Evolutionary conservation across 2,113 vertebrate species (phyloP), one percentile per base, ranked within the genome.

Genomic region (Tachuris rubrigastra): DNA sequence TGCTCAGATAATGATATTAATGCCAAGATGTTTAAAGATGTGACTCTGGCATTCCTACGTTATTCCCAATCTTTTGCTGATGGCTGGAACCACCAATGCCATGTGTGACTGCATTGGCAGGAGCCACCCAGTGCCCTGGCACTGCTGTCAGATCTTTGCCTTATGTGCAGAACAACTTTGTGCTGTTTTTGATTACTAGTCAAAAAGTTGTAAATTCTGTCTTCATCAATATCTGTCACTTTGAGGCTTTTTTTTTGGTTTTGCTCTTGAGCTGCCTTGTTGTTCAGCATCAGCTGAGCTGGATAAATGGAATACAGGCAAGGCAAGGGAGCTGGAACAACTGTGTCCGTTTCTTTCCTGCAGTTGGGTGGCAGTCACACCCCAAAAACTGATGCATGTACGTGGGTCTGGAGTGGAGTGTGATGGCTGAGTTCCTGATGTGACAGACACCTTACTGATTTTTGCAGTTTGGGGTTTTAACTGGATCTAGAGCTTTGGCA

Each of bases 361-460:
- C 73, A 74, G 89, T 80, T 79, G 94, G 96, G 75, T 83, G 94
- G 95, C 93, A 96, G 71, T 87, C 94, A 74, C 79, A 52, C 46
- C 87, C 81, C 79, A 71, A 4, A 72, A 62, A 66, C 63, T 46
- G 60, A 8, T 25, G 53, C 30, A 17, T 6, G 2, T 33, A 8
- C 3, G 8, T 77, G 82, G 82, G 30, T 69, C 50, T 24, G 79
- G 63, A 82, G n/a, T 18, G 19, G 50, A 71, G 52, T 20, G n/a
- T 41, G 77, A 55, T 31, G 73, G 76, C 68, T 49, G 85, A 74
- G 65, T 53, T 92, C 49, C 68, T 88, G 72, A 14, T 77, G 73
- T 75, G 62, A 9, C 58, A 58, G 39, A 58, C 52, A 44, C 39
- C 28, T 31, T 28, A 2, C 23, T 22, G 50, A 1, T 56, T 84